A percentile compares a stretch with the other conserved stretches of the same genome.
Conservation (phyloP, 2,113 vertebrate species). For the Jaculus jaculus region DNA sequence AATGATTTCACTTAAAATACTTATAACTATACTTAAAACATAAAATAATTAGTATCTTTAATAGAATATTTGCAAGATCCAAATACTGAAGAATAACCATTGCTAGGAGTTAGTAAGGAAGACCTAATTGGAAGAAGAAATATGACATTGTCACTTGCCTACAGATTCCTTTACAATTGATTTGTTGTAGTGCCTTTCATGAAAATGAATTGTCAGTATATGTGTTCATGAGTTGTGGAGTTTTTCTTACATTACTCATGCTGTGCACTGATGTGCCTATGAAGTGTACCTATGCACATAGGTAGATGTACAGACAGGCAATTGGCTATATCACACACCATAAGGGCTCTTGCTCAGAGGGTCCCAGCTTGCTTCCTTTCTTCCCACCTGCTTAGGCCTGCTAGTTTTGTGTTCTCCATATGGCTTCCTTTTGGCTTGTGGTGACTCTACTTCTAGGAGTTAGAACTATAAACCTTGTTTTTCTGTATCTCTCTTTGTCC, state of each 20-base stretch:
- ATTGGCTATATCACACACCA: not conserved
- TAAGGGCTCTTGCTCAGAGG: not conserved
- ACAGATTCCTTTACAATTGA: too few species aligned
- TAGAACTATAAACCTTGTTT: not conserved
- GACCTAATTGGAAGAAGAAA: not conserved
- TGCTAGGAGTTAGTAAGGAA: not conserved
- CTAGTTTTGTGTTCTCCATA: too few species aligned
- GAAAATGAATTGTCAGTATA: not conserved
- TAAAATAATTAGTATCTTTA: not conserved
- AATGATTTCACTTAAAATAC: too few species aligned
- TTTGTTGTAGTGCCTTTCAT: not conserved
- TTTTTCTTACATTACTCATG: not conserved
- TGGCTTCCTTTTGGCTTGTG: too few species aligned
- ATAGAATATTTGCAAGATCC: not conserved
- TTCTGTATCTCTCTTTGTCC: not conserved
- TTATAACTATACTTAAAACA: not conserved
- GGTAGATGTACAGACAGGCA: not conserved
- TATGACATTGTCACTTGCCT: too few species aligned
- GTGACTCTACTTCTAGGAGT: not conserved
- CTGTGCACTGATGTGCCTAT: not conserved
- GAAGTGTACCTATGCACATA: not conserved
- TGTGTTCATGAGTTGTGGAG: not conserved
- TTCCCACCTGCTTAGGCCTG: too few species aligned
- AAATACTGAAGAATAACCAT: not conserved
- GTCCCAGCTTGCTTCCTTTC: too few species aligned